These are phyloP conservation scores for Barbus barbus DNA, from an alignment of 2,113 vertebrate species.

Conservation along the genomic window DNA sequence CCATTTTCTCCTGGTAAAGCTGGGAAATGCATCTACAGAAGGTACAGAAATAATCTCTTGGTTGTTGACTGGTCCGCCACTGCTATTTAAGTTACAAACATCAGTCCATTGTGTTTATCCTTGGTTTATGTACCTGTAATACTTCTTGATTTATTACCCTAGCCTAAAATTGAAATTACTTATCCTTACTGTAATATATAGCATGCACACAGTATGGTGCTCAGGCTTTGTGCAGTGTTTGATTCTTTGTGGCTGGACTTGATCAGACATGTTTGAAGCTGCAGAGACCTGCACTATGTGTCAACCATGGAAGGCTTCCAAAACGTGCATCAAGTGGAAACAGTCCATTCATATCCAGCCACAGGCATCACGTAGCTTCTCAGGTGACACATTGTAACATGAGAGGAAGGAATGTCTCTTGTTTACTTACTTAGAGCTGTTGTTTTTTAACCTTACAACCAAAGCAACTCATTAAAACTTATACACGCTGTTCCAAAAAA, in stretches of 20 bases:
- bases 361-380: conserved; percentile 13
- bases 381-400: not conserved
- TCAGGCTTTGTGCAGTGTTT: not conserved
- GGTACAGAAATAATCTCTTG: not conserved
- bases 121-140: not conserved
- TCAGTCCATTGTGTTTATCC: not conserved
- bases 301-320: not conserved
- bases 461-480: conserved; percentile 18
- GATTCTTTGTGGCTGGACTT: conserved; percentile 21
- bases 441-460: conserved; percentile 22
- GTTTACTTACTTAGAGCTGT: conserved; percentile 29
- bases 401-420: not conserved
- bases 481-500: not conserved
- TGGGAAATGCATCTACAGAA: not conserved
- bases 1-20: conserved; percentile 35
- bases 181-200: conserved; percentile 17
- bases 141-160: conserved; percentile 35
- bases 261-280: conserved; percentile 36
- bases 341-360: conserved; percentile 13
- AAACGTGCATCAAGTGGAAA: not conserved
- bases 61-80: not conserved
- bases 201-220: conserved; percentile 24
- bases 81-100: conserved; percentile 24
- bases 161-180: conserved; percentile 56
- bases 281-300: not conserved